Base-by-base conservation (phyloP, 92 coral and sea anemone species). In the Blastomussa wellsi region DNA sequence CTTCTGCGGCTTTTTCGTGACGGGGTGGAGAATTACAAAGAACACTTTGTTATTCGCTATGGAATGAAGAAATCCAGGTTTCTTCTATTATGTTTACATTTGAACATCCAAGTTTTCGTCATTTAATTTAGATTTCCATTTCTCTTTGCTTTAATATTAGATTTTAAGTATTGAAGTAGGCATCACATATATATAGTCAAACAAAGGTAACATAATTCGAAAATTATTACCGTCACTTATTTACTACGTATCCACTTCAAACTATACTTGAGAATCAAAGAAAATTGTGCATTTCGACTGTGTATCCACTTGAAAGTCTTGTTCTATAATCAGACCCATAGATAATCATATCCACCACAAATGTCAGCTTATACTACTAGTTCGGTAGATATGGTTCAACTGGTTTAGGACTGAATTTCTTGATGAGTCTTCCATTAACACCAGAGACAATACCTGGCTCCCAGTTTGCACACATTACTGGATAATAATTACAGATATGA, bases 1-100 rank as follows among this genome's bases (percentile, higher is more conserved):
- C 32, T 42, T 48, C 84, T 68, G 42, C 32, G 86, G 86, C 53
- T 82, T 52, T 83, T 59, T 74, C 86, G 80, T 73, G 80, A 83
- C 80, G 32, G 73, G 80, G 80, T 83, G 87, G 59, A 35, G 73
- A 62, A 42, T 19, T 52, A 39, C 38, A 55, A 62, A 41, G 55
- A 60, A 26, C 57, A 29, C 72, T 59, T 83, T 83, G 57, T 83
- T 83, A 42, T 53, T 74, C 60, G 60, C 47, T 7, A 28, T 0
- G 68, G 86, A 71, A 53, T 82, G 86, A 35, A 82, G 87, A 64
- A 62, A 74, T 73, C 73, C 59, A 83, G 74, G 16, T n/a, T 73
- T 60, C 16, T 41, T 42, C 35, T 69, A 24, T 39, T 16, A 10
- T 44, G 76, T 80, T 81, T 81, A 47, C 62, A 11, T 73, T 72